phyloP scores from a whole-genome alignment of 2,113 vertebrate genomes.

The Oryzias javanicus region DNA sequence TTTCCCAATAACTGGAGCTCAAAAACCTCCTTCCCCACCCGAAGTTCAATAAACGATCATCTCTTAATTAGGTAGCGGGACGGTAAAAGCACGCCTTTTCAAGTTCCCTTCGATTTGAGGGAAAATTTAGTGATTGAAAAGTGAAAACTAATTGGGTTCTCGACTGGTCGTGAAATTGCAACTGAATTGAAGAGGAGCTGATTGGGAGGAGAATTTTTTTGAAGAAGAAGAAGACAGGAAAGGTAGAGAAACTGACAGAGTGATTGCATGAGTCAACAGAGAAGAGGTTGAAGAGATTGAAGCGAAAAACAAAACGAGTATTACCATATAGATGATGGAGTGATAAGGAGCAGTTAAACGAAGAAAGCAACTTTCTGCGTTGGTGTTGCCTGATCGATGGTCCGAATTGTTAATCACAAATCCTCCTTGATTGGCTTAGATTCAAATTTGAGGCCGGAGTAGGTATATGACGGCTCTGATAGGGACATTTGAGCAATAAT shows the following conservation, averaged over 20 bases:
- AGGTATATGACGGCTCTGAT: conserved; percentile 21
- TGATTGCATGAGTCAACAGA: background rate
- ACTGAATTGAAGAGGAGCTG: conserved; percentile 39
- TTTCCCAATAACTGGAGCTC: conserved; percentile 66
- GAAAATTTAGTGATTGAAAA: conserved; percentile 71
- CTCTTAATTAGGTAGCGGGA: conserved; percentile 68
- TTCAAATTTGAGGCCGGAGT: conserved; percentile 21
- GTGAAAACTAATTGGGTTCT: conserved; percentile 73
- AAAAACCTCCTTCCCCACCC: conserved; percentile 67
- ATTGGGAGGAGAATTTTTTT: conserved; percentile 30
- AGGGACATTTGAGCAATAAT: conserved; percentile 21
- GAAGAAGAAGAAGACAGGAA: background rate
- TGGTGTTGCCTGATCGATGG: conserved; percentile 23
- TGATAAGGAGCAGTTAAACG: too few relatives aligned
- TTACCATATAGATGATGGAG: background rate
- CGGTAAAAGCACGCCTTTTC: conserved; percentile 60
- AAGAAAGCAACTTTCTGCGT: too few relatives aligned
- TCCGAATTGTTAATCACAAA: conserved; percentile 40
- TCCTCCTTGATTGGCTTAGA: conserved; percentile 14
- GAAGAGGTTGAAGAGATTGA: background rate
- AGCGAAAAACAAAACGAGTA: background rate
- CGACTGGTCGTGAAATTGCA: conserved; percentile 48
- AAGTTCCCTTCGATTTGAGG: conserved; percentile 65
- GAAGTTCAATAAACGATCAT: conserved; percentile 69
- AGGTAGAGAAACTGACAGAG: conserved; percentile 9